Conservation (phyloP, 2,888 invertebrate species). For the Chrysolina haemoptera region DNA sequence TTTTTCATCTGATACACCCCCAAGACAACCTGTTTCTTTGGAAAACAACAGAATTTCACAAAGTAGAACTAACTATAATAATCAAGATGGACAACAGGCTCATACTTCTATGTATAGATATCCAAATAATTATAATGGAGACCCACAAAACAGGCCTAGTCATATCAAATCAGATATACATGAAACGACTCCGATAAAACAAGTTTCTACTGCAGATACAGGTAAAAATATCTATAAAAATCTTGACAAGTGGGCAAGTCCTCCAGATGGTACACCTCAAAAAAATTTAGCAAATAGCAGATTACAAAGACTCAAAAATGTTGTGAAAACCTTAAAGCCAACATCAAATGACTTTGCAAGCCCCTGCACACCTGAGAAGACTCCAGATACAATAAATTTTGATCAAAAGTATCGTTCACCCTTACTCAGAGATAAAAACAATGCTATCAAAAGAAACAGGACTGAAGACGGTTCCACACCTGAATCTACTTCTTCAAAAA, state of each 20-base stretch:
- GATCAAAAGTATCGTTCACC: constrained; percentile 26
- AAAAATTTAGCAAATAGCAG: constrained; percentile 50
- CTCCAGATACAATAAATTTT: not conserved
- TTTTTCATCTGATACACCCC: no score
- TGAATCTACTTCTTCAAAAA: constrained; percentile 12
- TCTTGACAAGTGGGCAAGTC: constrained; percentile 26
- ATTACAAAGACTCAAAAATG: constrained; percentile 47
- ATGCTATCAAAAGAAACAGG: constrained; percentile 8
- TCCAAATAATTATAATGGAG: no score
- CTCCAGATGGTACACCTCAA: constrained; percentile 15
- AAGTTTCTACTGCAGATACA: not conserved
- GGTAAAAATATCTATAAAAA: constrained; percentile 27
- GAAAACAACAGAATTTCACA: not conserved
- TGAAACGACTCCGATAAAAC: not conserved
- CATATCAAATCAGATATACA: not conserved
- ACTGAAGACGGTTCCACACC: not conserved
- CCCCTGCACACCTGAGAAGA: not conserved
- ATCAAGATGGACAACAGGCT: not conserved
- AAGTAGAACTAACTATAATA: not conserved
- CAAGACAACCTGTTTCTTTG: not conserved
- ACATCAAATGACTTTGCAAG: not conserved
- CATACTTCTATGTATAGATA: no score
- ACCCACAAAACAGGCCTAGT: not conserved
- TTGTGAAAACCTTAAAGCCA: constrained; percentile 17
- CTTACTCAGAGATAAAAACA: not conserved